A percentile compares a stretch with the other conserved stretches of the same genome.
Conservation (phyloP, 2,113 vertebrate species). For the Osmerus mordax region DNA sequence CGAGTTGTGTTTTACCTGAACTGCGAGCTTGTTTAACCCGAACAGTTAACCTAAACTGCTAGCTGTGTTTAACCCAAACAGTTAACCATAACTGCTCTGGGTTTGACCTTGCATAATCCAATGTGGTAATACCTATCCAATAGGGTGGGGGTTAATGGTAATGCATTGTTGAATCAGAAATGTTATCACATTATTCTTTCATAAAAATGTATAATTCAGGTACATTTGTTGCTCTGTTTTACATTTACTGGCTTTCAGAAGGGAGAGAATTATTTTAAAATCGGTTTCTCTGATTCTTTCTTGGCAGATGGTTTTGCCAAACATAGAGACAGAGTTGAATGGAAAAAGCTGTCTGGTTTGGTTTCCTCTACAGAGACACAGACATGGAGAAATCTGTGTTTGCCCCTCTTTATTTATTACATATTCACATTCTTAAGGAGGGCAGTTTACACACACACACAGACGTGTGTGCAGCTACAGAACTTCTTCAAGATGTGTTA, state of each 20-base stretch:
- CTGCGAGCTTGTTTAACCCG: slow-evolving; percentile 1
- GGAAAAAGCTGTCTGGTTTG: slow-evolving; percentile 18
- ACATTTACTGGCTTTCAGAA: no score
- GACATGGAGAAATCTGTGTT: not conserved
- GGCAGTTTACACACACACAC: not conserved
- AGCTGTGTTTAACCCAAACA: slow-evolving; percentile 10
- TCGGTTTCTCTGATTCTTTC: no score
- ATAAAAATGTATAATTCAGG: no score
- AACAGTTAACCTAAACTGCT: not conserved
- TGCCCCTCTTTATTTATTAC: not conserved
- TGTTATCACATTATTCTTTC: no score
- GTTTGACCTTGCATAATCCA: no score
- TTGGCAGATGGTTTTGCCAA: slow-evolving; percentile 4
- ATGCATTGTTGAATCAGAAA: no score
- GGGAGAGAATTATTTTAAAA: no score
- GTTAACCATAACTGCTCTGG: no score
- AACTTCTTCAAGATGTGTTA: not conserved
- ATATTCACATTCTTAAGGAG: slow-evolving; percentile 5
- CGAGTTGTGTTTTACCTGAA: not conserved
- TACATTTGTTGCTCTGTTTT: no score
- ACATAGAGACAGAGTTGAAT: slow-evolving; percentile 8
- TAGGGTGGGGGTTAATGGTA: no score
- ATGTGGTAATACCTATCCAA: no score
- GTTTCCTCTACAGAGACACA: slow-evolving; percentile 19
- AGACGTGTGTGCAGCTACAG: not conserved